Percentiles rank a stretch among this genome's conserved stretches.
Conservation (phyloP, 2,888 invertebrate species). For the Onthophagus sagittarius region DNA sequence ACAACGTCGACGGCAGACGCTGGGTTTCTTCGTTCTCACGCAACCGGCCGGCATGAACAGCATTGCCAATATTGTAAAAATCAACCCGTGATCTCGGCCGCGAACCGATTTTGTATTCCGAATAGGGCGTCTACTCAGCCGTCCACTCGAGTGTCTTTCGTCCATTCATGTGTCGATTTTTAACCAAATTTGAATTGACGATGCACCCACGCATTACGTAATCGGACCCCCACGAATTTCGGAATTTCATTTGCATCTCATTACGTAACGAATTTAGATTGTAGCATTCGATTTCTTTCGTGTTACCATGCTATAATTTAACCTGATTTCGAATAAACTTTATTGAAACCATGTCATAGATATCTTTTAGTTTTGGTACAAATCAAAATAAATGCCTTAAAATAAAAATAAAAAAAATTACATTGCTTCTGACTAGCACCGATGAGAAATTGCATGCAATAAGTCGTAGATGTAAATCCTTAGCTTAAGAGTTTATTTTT, state of each 20-base stretch:
- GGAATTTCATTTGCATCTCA: neutral
- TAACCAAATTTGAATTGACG: neutral
- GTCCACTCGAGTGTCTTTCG: neutral
- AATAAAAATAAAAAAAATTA: no score
- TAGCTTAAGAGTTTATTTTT: no score
- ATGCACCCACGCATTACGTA: neutral
- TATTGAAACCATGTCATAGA: no score
- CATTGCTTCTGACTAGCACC: no score
- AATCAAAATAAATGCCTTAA: no score
- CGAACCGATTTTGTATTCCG: slow-evolving; percentile 13
- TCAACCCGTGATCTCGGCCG: slow-evolving; percentile 16
- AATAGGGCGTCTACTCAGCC: neutral
- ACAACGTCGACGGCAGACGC: slow-evolving; percentile 28
- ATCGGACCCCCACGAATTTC: neutral
- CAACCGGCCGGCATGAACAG: slow-evolving; percentile 25
- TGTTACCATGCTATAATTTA: no score
- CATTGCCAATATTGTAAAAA: slow-evolving; percentile 19
- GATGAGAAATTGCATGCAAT: no score
- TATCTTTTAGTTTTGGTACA: no score
- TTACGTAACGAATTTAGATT: neutral
- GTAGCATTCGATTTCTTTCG: no score
- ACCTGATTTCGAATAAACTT: no score
- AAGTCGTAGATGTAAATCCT: no score
- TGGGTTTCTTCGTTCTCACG: slow-evolving; percentile 37
- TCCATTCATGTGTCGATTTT: slow-evolving; percentile 18